Percentiles rank a stretch among this genome's conserved stretches.
phyloP scores from a whole-genome alignment of 2,888 invertebrate species.

The Andrena camellia region DNA sequence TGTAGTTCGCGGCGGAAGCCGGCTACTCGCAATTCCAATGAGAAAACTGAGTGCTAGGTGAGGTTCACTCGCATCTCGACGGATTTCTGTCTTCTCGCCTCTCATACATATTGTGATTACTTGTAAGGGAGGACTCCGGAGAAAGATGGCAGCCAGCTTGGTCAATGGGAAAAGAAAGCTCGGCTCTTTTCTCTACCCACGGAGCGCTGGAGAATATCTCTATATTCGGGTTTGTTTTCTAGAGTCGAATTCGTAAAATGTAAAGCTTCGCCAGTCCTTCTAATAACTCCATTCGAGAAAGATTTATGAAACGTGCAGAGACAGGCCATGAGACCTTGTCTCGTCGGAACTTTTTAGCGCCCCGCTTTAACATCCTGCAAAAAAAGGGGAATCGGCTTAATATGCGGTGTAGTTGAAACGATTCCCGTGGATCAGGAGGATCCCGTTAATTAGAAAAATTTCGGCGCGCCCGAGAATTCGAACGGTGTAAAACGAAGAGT shows the following conservation, averaged over 20 bases:
- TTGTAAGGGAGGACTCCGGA: constrained; percentile 65
- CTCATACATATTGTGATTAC: constrained; percentile 84
- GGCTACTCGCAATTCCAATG: constrained; percentile 83
- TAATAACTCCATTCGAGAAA: too few relatives aligned
- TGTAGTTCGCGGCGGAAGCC: constrained; percentile 75
- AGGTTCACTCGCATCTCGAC: constrained; percentile 73
- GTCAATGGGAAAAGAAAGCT: constrained; percentile 47
- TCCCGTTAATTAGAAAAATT: neutral
- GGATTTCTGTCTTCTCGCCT: constrained; percentile 77
- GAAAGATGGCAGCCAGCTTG: constrained; percentile 31
- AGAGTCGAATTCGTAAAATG: neutral
- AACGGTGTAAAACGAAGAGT: neutral
- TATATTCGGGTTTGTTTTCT: neutral
- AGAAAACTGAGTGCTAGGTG: constrained; percentile 79
- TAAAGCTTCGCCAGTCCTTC: too few relatives aligned
- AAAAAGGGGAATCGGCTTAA: too few relatives aligned
- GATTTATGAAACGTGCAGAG: too few relatives aligned
- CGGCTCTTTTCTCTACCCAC: constrained; percentile 13
- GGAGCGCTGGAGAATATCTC: constrained; percentile 8
- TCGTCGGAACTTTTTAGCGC: too few relatives aligned
- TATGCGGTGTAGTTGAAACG: too few relatives aligned
- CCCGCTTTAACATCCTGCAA: too few relatives aligned
- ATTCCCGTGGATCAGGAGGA: too few relatives aligned
- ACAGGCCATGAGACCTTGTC: too few relatives aligned
- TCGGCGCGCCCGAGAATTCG: neutral